Base-by-base conservation (phyloP, 2,888 invertebrate genomes). In the Acholoe squamosa region DNA sequence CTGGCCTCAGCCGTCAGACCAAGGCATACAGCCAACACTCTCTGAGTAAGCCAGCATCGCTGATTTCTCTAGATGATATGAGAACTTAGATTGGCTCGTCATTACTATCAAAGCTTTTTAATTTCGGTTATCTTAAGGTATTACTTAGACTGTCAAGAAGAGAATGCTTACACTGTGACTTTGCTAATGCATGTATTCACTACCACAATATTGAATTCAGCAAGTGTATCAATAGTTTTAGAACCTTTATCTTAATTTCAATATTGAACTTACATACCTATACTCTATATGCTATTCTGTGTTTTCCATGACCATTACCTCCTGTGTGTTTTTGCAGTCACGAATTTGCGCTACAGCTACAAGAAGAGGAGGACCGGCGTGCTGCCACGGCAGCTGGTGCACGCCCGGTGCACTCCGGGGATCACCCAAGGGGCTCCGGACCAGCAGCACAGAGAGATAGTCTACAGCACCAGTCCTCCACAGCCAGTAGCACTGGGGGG, bases 341-440 rank as follows among this genome's bases (percentile, higher is more conserved):
- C 92, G 96, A 96, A 92, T 92, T 96, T 89, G 96, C 96, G 25
- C 93, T 95, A 92, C 93, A 94, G 76, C 94, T 96, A 7, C 96
- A 96, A 92, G 96, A 96, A 91, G 96, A 96, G 92, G 96, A 96
- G 92, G 93, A 96, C 90, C 91, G 94, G n/a, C 93, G 93, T 33
- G 94, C 94, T 14, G 43, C 43, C 43, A 43, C 43, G 10, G 93
- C 94, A 19, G 92, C 92, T 0, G 84, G 33, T 16, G 33, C 7
- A 33, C 12, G 33, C 61, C 89, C 22, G 89, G 3, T 3, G 54
- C 86, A 33, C 33, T 10, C 89, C 25, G 54, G 19, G 54, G 52
- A 31, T 10, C 88, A 25, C 14, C 52, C n/a, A 34, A 14, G n/a
- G 54, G 28, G 12, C 28, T n/a, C n/a, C n/a, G n/a, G n/a, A n/a